Base-by-base conservation (phyloP, 2,888 invertebrate species). In the Synanthedon vespiformis region DNA sequence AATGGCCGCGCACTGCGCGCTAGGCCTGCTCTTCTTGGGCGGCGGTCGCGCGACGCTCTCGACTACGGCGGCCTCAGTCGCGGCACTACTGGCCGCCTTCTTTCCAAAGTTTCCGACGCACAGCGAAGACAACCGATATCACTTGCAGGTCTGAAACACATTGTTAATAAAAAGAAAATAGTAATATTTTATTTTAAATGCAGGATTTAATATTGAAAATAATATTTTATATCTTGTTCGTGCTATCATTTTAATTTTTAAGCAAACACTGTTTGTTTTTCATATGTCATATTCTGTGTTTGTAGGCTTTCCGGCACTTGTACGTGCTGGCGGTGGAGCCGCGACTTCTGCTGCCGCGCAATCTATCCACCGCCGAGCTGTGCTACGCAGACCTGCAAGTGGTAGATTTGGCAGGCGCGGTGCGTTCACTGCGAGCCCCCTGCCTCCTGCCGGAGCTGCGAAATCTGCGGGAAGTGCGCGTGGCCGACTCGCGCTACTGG, bases 51-150 rank as follows among this genome's bases (percentile, higher is more conserved):
- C 92, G 59, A 94, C 95, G 0, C 87, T 96, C 34, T 91, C 93
- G 12, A 94, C 96, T 52, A 91, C 94, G 2, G 94, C 96, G 2
- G 90, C 92, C 40, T 93, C 97, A 0, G 91, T 99, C 8, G 98
- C 97, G 0, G 95, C 97, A 0, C 82, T 99, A 56, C 87, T 99
- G 48, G 95, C 96, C 63, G 95, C 99, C 0, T 94, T 98, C 74
- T 99, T 97, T 80, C 99, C 99, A 0, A 97, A 98, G 75, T 98
- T 97, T 80, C 98, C 98, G 14, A 96, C 94, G 1, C 97, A 97
- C 71, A 96, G 97, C 66, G 96, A 95, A 70, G 99, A 99, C 67
- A 99, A 99, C 76, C 92, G 97, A 94, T 95, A 65, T 34, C 34
- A 34, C 34, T 34, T 34, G 10, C 34, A 34, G 34, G 34, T 34